These are phyloP conservation scores for Simalia tracyae DNA, from an alignment of 2,797 vertebrate species.

Conservation along the genomic window DNA sequence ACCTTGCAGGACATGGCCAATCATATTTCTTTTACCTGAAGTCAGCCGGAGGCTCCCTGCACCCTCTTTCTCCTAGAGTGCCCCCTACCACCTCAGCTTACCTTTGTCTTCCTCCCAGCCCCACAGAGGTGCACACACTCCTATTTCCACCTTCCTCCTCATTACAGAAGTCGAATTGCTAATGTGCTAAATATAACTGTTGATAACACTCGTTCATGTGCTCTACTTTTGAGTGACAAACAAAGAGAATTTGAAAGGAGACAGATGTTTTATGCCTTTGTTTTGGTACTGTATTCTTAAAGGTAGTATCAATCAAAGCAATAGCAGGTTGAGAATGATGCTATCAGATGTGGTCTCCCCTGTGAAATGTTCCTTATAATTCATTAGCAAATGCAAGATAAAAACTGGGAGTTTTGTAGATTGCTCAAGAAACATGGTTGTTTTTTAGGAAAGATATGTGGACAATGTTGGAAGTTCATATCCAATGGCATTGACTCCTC, in stretches of 20 bases:
- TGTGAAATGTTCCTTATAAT: not conserved
- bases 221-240: not conserved
- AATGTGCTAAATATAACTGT: not conserved
- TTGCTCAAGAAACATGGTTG: not conserved
- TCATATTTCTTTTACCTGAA: not conserved
- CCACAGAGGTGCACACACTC: not conserved
- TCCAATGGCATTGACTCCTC: not conserved
- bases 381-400: not conserved
- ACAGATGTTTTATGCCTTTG: slow-evolving; percentile 12
- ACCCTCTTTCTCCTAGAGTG: not conserved
- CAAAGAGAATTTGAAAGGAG: not conserved
- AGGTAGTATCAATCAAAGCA: not conserved
- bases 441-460: not conserved
- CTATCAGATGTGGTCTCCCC: not conserved
- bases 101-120: not conserved
- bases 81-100: not conserved
- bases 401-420: not conserved
- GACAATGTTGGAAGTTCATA: not conserved
- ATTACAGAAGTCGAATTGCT: not conserved
- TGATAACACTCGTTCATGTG: not conserved
- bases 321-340: not conserved
- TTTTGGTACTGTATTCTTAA: not conserved
- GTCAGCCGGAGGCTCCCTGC: not conserved
- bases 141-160: not conserved
- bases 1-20: not conserved